A percentile compares a stretch with the other conserved stretches of the same genome.
These are phyloP conservation scores for Idaea dimidiata DNA, from an alignment of 2,888 invertebrate genomes.

Conservation along the genomic window DNA sequence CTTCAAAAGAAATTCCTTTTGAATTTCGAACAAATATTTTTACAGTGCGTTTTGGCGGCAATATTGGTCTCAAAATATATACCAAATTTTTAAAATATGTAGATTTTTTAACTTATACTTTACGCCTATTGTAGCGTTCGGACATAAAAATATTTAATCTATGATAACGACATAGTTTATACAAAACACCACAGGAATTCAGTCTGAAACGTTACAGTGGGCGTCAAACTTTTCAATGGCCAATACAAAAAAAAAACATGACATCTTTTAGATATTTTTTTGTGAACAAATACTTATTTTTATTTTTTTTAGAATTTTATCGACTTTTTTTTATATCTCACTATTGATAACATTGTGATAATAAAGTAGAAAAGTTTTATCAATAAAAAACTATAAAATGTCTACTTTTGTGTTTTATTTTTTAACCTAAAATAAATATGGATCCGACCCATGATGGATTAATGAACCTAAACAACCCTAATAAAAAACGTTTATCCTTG, in stretches of 20 bases:
- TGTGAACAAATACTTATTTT: conserved; percentile 20
- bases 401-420: conserved; percentile 47
- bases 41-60: conserved; percentile 18
- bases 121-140: background rate
- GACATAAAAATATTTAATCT: conserved; percentile 4
- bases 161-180: background rate
- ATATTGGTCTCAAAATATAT: conserved; percentile 51
- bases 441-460: no score
- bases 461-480: no score
- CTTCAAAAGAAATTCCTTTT: background rate
- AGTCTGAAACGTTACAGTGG: background rate
- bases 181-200: no score
- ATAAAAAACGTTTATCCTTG: no score
- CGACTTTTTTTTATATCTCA: conserved; percentile 72
- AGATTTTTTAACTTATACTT: conserved; percentile 18
- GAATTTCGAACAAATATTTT: background rate
- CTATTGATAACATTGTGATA: conserved; percentile 74
- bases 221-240: background rate
- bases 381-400: conserved; percentile 76
- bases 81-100: conserved; percentile 36
- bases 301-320: conserved; percentile 67
- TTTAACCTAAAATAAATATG: background rate
- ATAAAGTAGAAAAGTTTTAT: conserved; percentile 68
- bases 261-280: conserved; percentile 11
- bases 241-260: conserved; percentile 8